Evolutionary conservation across 1,140 invertebrate species (phyloP), one percentile per base, ranked within the genome.

Genomic region (Aphidius gifuensis): DNA sequence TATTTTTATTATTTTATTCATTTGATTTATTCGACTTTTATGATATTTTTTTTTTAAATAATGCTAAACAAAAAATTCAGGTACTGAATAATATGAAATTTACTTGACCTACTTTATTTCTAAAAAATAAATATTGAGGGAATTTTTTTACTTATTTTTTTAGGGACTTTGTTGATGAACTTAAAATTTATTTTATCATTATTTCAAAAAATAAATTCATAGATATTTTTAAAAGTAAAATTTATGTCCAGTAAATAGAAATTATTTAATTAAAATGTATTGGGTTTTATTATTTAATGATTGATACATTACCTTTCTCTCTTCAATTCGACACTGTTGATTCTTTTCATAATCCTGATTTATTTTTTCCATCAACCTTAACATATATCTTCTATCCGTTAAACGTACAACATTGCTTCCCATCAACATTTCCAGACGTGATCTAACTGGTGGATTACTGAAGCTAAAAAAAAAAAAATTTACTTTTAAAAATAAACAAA

Each of bases 331-430:
- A 69, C 83, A 83, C 57, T 85, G 81, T 66, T 88, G 84, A 54
- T 80, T 80, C 60, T 83, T 82, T 66, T 85, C 85, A 69, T 87
- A 85, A 64, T 86, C 85, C 21, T 84, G 82, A 46, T 83, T 74
- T 32, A 88, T 84, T 11, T 83, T 79, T 9, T 83, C 76, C 68
- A 87, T 84, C 9, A 90, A 74, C 23, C 83, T 82, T 57, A 81
- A 80, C 87, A 90, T 89, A 74, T 86, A 88, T 56, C 78, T 80
- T 64, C 85, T 80, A 73, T 89, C 87, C 6, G 85, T 87, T 47
- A 88, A 77, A 57, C 83, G 80, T 5, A 88, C 86, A 56, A 86
- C 76, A 73, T 86, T 87, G 23, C 82, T 85, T 43, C 85, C 86
- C 86, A 88, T 88, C 16, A 88, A 74, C 67, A 82, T 80, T 72